These are phyloP conservation scores for Bubo bubo DNA, from an alignment of 2,113 vertebrate species.

Conservation along the genomic window DNA sequence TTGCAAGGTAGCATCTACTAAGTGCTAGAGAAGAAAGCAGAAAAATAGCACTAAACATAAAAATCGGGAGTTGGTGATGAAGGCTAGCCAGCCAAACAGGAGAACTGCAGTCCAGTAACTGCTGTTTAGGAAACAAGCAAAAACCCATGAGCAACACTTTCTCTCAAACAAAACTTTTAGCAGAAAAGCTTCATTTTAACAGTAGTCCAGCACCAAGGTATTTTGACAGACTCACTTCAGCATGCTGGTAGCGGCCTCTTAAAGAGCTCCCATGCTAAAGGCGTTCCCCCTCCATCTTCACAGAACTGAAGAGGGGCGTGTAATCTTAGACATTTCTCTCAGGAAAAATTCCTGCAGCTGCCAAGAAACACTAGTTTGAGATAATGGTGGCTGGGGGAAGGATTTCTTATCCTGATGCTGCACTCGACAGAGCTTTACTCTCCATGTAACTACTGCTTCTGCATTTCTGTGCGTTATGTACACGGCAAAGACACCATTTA, in stretches of 20 bases:
- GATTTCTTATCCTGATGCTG: not conserved
- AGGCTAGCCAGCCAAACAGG: not conserved
- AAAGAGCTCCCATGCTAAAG: rapidly evolving
- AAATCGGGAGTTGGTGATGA: not conserved
- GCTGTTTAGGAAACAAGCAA: not conserved
- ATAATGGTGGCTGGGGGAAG: not conserved
- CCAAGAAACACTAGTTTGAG: not conserved
- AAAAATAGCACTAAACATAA: not conserved
- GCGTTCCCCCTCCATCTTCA: not conserved
- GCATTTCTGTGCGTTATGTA: not conserved
- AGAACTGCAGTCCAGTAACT: not conserved
- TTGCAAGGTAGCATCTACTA: not conserved
- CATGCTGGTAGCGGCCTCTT: not conserved
- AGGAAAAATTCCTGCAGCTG: not conserved
- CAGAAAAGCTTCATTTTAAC: not conserved
- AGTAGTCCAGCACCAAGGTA: not conserved
- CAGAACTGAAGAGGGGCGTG: not conserved
- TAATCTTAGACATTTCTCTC: not conserved
- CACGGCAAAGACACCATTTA: not conserved
- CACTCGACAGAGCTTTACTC: not conserved
- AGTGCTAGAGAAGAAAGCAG: not conserved
- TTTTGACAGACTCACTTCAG: not conserved
- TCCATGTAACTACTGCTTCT: not conserved
- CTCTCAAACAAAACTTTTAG: not conserved
- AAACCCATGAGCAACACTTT: not conserved